Evolutionary conservation across 2,113 vertebrate species (phyloP), one percentile per base, ranked within the genome.

Genomic region (Mungos mungo): DNA sequence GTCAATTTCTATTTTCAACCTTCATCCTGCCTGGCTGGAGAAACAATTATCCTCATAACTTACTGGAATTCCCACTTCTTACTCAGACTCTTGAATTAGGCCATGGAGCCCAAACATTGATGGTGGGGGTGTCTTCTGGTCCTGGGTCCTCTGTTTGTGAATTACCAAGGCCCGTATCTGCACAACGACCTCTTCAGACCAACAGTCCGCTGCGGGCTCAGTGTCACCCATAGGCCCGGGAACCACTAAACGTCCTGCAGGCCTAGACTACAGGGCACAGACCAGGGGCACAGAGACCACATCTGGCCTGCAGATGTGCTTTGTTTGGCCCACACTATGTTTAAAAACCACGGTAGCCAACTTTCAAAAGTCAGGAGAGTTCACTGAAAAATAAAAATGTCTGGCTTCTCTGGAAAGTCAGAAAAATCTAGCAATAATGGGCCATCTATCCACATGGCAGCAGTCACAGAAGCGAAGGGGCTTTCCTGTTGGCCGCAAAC

Each of bases 261-360:
- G 25, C 72, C 33, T 35, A 45, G 7, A 68, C 21, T 2, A 45
- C 14, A 18, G 72, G 18, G 27, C 90, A 68, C 66, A 76, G 45
- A 79, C 38, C 41, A n/a, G 14, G 15, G 71, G 13, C 52, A 10
- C 4, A 19, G 35, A 84, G 35, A 54, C 69, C n/a, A 41, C 80
- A 93, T 81, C 50, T 94, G 91, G 74, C 84, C 35, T 33, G 21
- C 45, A 90, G 41, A 89, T 86, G 88, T 79, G 76, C 71, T 90
- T 76, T 83, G 19, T 87, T 98, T 96, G 88, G 88, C 45, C 35
- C 60, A 29, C 0, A 8, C 38, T 57, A 3, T 72, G 68, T 74
- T 96, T 87, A 72, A n/a, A 83, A 94, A 88, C 50, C 45, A 80
- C 45, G 63, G 66, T 35, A 50, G n/a, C 45, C 90, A 97, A 95